Evolutionary conservation across 1,140 invertebrate genomes (phyloP), one percentile per base, ranked within the genome.

Genomic region (Aphaenogaster floridana): DNA sequence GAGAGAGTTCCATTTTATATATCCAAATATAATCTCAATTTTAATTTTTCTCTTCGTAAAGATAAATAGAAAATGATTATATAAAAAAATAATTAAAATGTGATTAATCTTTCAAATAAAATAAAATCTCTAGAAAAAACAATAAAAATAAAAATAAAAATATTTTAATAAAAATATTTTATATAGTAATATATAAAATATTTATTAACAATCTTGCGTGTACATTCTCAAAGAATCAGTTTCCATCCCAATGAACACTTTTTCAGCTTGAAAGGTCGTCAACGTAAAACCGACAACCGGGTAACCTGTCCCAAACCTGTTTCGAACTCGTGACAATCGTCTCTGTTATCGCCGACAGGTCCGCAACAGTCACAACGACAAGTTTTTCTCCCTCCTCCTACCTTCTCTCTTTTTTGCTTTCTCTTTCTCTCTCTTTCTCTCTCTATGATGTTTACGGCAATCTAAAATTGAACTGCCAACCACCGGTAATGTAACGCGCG

Each of bases 401-500:
- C 8, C 39, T 21, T 68, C 39, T 66, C 17, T 66, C 17, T 42
- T n/a, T 34, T 34, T 21, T 34, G 4, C 66, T 48, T n/a, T 76
- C 52, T 76, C 48, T 39, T 2, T 76, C 36, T 59, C 48, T 36
- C 28, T 52, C 48, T 21, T 8, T 36, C 13, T 64, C 7, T 42
- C n/a, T 80, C 9, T n/a, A 0, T 28, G 28, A 71, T 48, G 13
- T 76, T 57, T 61, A 74, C n/a, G 2, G 39, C 42, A 83, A 84
- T 84, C 54, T 76, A 45, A 76, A 84, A 84, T 84, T 84, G 42
- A 84, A 61, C 80, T 76, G 80, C 54, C 80, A 83, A 84, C 80
- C 11, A 34, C 28, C 13, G 17, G 54, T 48, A 61, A 76, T 74
- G 69, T 69, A 74, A 63, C 42, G 69, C 42, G 17, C 28, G 28